Conservation (phyloP, 2,113 vertebrate genomes). For the Columba janthina region DNA sequence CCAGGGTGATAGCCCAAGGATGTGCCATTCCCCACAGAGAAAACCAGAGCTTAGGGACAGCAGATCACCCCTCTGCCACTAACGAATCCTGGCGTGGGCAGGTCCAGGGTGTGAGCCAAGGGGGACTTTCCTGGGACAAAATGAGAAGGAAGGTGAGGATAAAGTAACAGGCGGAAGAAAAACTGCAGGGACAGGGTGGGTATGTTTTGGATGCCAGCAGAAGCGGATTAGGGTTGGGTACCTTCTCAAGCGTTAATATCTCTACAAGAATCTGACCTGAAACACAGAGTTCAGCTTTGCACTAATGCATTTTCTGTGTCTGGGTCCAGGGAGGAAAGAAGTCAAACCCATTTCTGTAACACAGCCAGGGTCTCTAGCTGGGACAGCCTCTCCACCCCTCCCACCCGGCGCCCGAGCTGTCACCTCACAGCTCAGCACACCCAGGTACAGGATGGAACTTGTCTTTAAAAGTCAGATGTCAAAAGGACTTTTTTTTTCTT, state of each 20-base stretch:
- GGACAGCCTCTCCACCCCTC: neutral
- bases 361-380: neutral
- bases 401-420: neutral
- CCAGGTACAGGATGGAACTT: neutral
- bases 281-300: neutral
- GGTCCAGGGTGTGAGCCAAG: neutral
- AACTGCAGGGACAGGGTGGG: neutral
- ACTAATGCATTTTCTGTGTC: neutral
- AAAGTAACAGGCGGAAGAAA: neutral
- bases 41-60: neutral
- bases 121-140: neutral
- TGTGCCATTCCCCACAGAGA: neutral
- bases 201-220: neutral
- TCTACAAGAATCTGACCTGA: neutral
- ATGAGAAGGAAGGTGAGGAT: neutral
- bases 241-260: neutral
- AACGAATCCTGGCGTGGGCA: neutral
- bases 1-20: neutral
- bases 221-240: neutral
- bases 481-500: neutral
- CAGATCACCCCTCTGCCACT: neutral
- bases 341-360: neutral
- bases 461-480: constrained; percentile 3
- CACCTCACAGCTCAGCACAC: neutral
- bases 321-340: neutral